Conservation (phyloP, 2,113 vertebrate genomes). For the Microcebus tavaratra region DNA sequence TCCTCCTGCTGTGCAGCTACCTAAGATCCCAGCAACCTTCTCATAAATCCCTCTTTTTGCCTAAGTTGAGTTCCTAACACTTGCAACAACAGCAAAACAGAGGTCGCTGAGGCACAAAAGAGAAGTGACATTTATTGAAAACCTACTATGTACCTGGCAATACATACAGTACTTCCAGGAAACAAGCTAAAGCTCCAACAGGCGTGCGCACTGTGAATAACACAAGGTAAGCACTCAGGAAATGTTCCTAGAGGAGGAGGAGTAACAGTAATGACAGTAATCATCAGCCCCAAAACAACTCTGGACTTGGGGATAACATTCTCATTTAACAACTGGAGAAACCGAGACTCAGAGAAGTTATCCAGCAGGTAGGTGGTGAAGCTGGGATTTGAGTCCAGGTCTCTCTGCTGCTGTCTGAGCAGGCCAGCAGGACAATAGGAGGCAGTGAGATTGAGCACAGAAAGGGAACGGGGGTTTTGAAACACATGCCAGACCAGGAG, state of each 20-base stretch:
- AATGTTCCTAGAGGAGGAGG: neutral
- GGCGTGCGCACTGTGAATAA: neutral
- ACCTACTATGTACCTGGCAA: neutral
- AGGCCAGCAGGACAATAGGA: neutral
- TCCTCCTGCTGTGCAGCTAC: neutral
- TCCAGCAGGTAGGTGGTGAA: neutral
- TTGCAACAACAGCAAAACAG: neutral
- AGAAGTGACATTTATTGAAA: neutral
- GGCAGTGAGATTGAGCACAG: neutral
- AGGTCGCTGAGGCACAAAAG: neutral
- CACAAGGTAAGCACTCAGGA: neutral
- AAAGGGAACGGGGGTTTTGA: neutral
- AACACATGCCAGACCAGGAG: neutral
- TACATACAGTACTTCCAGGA: neutral
- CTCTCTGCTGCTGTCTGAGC: neutral
- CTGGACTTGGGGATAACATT: fast-evolving
- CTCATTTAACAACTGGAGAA: neutral
- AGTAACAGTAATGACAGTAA: neutral
- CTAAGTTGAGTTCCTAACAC: neutral
- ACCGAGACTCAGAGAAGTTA: neutral
- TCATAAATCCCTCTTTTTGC: neutral
- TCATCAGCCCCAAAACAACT: neutral
- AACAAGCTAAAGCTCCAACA: neutral
- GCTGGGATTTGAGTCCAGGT: neutral
- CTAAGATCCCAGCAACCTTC: fast-evolving